These are phyloP conservation scores for Catharus minimus DNA, from an alignment of 2,113 vertebrate genomes.

Conservation along the genomic window DNA sequence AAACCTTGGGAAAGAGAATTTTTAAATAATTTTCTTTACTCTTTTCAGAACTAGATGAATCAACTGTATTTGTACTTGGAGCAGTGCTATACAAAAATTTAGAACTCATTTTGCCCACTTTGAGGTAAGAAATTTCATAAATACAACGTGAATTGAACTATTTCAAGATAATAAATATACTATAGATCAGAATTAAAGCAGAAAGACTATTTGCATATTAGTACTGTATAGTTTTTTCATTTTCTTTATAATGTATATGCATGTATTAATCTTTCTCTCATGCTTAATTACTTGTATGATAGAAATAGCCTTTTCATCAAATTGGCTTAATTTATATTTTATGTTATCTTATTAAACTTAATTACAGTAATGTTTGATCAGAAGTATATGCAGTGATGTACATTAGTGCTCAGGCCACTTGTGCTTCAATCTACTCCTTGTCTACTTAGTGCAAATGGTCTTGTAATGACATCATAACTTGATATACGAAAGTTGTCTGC, in stretches of 20 bases:
- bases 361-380: not conserved
- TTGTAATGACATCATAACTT: not conserved
- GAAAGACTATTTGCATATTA: not conserved
- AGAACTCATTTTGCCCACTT: constrained; percentile 94
- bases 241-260: not conserved
- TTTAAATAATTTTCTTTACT: not conserved
- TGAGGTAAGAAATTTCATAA: constrained; percentile 84
- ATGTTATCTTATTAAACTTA: not conserved
- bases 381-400: not conserved
- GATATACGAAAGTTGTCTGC: not conserved
- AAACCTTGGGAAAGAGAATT: not conserved
- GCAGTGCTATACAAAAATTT: constrained; percentile 98
- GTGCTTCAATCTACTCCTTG: not conserved
- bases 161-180: not conserved
- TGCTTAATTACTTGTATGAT: not conserved
- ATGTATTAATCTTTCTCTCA: not conserved
- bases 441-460: not conserved
- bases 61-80: constrained; percentile 95
- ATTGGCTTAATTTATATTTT: not conserved
- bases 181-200: constrained; percentile 7
- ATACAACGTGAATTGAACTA: not conserved
- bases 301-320: not conserved
- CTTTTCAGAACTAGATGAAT: constrained; percentile 89
- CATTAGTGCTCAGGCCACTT: not conserved
- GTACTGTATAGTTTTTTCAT: not conserved